Percentiles rank a stretch among this genome's conserved stretches.
Conservation (phyloP, 2,797 vertebrate genomes). For the Cyclura pinguis region DNA sequence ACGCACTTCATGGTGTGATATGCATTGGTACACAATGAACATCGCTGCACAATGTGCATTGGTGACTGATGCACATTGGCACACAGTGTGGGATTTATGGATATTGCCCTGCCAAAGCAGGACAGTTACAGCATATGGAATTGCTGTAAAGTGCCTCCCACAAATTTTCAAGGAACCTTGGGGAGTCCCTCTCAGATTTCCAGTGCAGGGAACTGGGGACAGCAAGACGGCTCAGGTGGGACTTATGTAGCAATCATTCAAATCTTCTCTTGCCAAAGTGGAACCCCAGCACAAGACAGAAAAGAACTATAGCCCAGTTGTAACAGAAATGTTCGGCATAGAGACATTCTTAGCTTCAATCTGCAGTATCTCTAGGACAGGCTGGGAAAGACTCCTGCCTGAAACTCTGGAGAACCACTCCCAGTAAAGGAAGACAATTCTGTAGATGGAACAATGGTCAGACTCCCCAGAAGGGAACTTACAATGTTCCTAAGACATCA, state of each 20-base stretch:
- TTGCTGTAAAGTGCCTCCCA: no score
- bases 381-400: neutral
- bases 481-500: neutral
- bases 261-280: neutral
- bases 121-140: no score
- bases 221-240: neutral
- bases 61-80: no score
- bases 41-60: no score
- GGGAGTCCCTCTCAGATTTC: neutral
- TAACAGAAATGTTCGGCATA: neutral
- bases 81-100: no score
- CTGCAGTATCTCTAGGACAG: neutral
- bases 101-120: no score
- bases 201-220: neutral
- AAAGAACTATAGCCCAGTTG: neutral
- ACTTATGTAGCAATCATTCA: neutral
- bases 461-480: neutral
- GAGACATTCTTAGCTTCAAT: neutral
- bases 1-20: no score
- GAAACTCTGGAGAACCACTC: neutral
- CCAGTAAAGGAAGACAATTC: neutral
- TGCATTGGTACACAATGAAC: no score
- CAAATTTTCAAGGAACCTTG: neutral
- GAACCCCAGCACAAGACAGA: neutral
- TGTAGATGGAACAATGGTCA: neutral